Conservation (phyloP, 2,113 vertebrate genomes). For the Dasyornis broadbenti region DNA sequence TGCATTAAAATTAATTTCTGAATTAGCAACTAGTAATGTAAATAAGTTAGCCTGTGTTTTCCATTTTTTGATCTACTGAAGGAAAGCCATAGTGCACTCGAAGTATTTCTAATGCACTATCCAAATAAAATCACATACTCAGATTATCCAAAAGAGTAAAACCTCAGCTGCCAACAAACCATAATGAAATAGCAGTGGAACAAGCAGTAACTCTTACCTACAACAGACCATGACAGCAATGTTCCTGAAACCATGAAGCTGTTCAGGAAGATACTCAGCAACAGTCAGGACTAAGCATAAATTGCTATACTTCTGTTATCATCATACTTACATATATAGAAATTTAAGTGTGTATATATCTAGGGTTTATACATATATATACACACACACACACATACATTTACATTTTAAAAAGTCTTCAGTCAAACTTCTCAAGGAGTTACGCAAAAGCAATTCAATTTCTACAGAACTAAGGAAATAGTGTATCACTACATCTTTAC, state of each 20-base stretch:
- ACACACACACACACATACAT: neutral
- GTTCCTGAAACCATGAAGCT: neutral
- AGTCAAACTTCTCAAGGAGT: neutral
- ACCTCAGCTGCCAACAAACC: neutral
- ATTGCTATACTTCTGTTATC: neutral
- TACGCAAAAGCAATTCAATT: neutral
- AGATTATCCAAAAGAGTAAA: neutral
- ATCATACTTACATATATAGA: neutral
- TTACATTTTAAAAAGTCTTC: neutral
- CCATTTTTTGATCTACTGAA: neutral
- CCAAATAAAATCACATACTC: neutral
- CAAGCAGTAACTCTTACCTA: neutral
- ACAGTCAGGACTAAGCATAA: neutral
- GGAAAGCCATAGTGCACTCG: neutral
- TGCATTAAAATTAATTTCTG: neutral
- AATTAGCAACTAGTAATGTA: neutral
- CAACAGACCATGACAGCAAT: neutral
- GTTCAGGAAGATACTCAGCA: neutral
- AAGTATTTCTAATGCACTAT: neutral
- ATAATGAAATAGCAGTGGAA: neutral
- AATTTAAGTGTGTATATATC: neutral
- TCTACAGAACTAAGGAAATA: neutral
- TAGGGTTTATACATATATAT: neutral
- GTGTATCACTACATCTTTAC: neutral
- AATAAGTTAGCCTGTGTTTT: neutral